Base-by-base conservation (phyloP, 2,888 invertebrate genomes). In the Cheilosia pagana region DNA sequence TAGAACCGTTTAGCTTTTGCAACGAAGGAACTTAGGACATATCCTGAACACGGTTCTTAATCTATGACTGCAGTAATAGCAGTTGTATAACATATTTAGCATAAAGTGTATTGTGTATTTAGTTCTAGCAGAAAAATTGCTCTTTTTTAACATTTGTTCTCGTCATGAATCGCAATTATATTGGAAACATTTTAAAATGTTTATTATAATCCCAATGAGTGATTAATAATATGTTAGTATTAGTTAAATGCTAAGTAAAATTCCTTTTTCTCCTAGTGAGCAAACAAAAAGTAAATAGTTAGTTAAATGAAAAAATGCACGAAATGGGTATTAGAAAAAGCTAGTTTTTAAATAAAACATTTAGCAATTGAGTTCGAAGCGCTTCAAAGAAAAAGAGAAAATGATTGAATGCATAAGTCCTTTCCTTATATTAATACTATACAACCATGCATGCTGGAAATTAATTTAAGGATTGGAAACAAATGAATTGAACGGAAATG, bases 401-500 rank as follows among this genome's bases (percentile, higher is more conserved):
- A 39, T 23, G 52, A 12, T 70, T 25, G 16, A 45, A 45, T 43
- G 55, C 39, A 53, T 23, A 25, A 52, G 50, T 60, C 19, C 19
- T n/a, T 63, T 63, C 60, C 28, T 41, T 41, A 14, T 7, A 65
- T 31, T 45, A 50, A 57, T 62, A 55, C 48, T 52, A n/a, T 63
- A 63, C 57, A 63, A 78, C 41, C 71, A 78, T 78, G 78, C 78
- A 71, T 41, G 14, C 60, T n/a, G 28, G 43, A 50, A 39, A 71
- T 28, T 39, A 50, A 50, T 41, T 50, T 60, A 8, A 35, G 28
- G 21, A 39, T 35, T 19, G 5, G 35, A 50, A 62, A 67, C 28
- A 52, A 59, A 50, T 4, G 8, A 14, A 25, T 39, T 14, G 19
- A 52, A 10, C 43, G 53, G 28, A 52, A 60, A 39, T 4, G 21